phyloP scores from a whole-genome alignment of 2,888 invertebrate genomes.

The Rutpela maculata region DNA sequence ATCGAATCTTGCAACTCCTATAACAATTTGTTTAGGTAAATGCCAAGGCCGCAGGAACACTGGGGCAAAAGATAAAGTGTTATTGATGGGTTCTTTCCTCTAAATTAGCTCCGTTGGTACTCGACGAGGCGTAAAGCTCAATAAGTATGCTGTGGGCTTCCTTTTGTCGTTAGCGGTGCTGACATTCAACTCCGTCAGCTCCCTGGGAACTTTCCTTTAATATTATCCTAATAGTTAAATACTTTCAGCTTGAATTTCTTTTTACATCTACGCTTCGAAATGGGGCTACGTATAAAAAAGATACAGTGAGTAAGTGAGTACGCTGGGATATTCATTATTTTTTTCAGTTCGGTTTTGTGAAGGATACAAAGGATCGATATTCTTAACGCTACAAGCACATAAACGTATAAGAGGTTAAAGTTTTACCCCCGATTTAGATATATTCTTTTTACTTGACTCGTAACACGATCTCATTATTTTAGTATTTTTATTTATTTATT shows the following conservation, averaged over 20 bases:
- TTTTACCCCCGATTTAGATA: too few relatives aligned
- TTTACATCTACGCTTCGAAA: too few relatives aligned
- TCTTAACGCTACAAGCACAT: too few relatives aligned
- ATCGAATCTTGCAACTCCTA: constrained; percentile 10
- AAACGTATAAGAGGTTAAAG: too few relatives aligned
- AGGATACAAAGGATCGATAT: too few relatives aligned
- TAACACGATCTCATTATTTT: too few relatives aligned
- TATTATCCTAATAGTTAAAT: background rate
- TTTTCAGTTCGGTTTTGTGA: too few relatives aligned
- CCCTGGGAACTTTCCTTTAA: background rate
- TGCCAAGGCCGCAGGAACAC: constrained; percentile 20
- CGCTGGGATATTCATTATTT: too few relatives aligned
- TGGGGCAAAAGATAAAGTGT: constrained; percentile 23
- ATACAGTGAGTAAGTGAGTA: too few relatives aligned
- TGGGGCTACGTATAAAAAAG: too few relatives aligned
- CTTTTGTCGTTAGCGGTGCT: constrained; percentile 9
- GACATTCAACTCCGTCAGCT: constrained; percentile 8
- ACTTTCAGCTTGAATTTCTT: background rate
- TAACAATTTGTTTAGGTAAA: constrained; percentile 10
- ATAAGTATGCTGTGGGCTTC: constrained; percentile 22
- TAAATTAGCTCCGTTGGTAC: constrained; percentile 17
- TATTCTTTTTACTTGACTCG: too few relatives aligned
- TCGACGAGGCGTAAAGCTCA: constrained; percentile 18
- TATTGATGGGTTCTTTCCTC: constrained; percentile 30
- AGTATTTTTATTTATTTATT: too few relatives aligned